Base-by-base conservation (phyloP, 2,888 invertebrate species). In the Ochropacha duplaris region DNA sequence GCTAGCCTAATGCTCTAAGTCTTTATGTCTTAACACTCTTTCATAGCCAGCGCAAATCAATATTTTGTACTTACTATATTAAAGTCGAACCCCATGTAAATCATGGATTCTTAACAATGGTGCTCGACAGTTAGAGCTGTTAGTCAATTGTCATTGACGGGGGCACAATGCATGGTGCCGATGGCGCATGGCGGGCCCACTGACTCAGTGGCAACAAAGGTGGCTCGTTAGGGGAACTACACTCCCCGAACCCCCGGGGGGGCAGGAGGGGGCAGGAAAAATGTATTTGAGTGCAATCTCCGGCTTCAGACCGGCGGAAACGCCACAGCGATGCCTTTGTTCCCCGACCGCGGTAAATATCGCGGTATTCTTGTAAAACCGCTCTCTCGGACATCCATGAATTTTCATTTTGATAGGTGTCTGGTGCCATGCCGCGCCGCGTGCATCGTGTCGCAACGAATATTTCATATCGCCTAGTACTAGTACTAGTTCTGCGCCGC, bases 221-320 rank as follows among this genome's bases (percentile, higher is more conserved):
- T 65, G 49, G 64, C 68, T 76, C 76, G 75, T 76, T 76, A 76
- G 71, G 59, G 50, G 59, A 59, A 59, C 24, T 44, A 34, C 39
- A 55, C 51, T 54, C 31, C 44, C 49, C 22, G 28, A 50, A 54
- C 1, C 51, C 49, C 44, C 16, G 54, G 14, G 11, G 31, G 19
- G 24, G 56, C 39, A 31, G 55, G 54, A 31, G 56, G 54, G 51
- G 56, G 44, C 54, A 67, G 73, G 74, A 77, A 79, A 81, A 82
- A 79, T 79, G 79, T 82, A 78, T 79, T 76, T 70, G 79, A 78
- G 79, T 76, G 79, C 83, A 83, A 83, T 83, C 79, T 83, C 83
- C 83, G 80, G 81, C 62, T 34, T 51, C 63, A 54, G 54, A 58
- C 60, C 67, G 62, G 68, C 68, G 67, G 64, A 65, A 61, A 52